phyloP scores from a whole-genome alignment of 1,140 invertebrate species.

The Eumeta japonica region DNA sequence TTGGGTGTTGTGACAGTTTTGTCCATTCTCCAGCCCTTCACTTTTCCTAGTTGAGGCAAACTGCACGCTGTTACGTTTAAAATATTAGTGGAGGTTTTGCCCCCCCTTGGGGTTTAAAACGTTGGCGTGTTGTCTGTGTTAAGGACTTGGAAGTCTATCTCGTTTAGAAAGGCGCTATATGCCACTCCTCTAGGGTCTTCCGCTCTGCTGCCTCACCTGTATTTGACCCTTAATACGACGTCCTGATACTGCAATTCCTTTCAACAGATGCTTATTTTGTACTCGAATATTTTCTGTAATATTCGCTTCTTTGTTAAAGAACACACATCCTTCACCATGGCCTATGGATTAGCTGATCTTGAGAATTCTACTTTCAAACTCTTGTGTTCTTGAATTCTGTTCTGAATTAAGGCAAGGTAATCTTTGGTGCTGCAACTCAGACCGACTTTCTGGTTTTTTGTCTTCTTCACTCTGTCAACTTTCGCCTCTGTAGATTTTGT shows the following conservation, averaged over 20 bases:
- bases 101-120: too few species aligned
- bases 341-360: not conserved
- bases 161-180: too few species aligned
- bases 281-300: slow-evolving; percentile 6
- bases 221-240: too few species aligned
- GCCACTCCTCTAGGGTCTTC: too few species aligned
- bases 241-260: too few species aligned
- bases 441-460: slow-evolving; percentile 10
- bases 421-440: slow-evolving; percentile 10
- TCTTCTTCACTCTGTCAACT: slow-evolving; percentile 12
- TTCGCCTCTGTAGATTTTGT: slow-evolving; percentile 5
- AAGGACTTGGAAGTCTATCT: too few species aligned
- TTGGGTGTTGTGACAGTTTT: too few species aligned
- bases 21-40: too few species aligned
- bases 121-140: too few species aligned
- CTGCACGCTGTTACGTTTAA: too few species aligned
- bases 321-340: not conserved
- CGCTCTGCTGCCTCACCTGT: slow-evolving; percentile 31
- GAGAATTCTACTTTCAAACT: not conserved
- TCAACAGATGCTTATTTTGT: slow-evolving; percentile 14
- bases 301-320: slow-evolving; percentile 6
- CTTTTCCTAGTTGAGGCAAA: too few species aligned
- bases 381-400: not conserved
- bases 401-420: slow-evolving; percentile 9
- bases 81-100: too few species aligned